Percentiles rank a stretch among this genome's conserved stretches.
Evolutionary conservation across 1,140 invertebrate genomes (phyloP).

Genomic region (Heliconius congener): DNA sequence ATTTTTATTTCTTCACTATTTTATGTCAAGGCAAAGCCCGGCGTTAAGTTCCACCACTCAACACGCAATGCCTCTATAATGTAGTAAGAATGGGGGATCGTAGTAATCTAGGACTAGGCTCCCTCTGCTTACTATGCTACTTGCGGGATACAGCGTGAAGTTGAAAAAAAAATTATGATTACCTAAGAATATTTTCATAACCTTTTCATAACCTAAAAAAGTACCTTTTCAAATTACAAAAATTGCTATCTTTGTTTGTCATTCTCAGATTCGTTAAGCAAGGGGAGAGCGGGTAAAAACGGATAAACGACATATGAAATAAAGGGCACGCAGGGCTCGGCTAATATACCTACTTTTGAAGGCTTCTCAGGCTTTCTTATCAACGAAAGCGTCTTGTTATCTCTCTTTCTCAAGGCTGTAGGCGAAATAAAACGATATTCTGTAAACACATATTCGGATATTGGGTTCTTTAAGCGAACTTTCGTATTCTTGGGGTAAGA

Average conservation of each 20-base stretch:
- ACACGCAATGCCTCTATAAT: neutral
- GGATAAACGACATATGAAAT: conserved; percentile 49
- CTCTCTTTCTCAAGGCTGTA: conserved; percentile 45
- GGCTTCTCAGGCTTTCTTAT: conserved; percentile 53
- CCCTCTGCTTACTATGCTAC: neutral
- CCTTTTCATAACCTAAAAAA: neutral
- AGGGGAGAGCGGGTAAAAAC: conserved; percentile 31
- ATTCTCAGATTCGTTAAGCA: conserved; percentile 17
- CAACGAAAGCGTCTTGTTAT: conserved; percentile 57
- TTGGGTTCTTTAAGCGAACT: conserved; percentile 32
- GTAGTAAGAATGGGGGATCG: neutral
- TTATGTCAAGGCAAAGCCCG: too few relatives aligned
- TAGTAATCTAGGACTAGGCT: neutral
- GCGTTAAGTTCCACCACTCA: neutral
- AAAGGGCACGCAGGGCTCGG: conserved; percentile 44
- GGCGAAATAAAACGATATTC: conserved; percentile 46
- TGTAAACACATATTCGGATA: conserved; percentile 33
- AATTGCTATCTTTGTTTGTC: conserved; percentile 7
- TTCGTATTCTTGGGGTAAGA: neutral
- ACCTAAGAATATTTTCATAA: too few relatives aligned
- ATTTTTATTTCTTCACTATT: neutral
- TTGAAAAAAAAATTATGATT: neutral
- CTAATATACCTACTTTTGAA: conserved; percentile 54
- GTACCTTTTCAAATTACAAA: neutral
- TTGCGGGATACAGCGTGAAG: neutral